phyloP scores from a whole-genome alignment of 2,888 invertebrate species.

The Pristionchus entomophagus region DNA sequence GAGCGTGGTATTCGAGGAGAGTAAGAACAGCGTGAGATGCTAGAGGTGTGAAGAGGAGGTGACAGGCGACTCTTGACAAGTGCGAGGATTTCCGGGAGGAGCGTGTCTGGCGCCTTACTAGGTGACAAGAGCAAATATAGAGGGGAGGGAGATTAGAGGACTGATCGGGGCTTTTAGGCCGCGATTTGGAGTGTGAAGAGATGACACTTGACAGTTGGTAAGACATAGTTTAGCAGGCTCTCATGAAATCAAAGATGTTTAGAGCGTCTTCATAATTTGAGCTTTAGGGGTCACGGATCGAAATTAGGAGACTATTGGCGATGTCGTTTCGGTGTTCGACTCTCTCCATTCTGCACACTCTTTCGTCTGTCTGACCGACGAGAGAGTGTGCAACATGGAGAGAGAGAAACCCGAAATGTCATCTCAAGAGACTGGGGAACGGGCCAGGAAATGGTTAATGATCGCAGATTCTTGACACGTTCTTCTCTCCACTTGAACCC shows the following conservation, averaged over 20 bases:
- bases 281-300: too few relatives aligned
- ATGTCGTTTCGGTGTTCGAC: too few relatives aligned
- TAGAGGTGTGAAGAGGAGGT: background rate
- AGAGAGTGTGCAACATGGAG: too few relatives aligned
- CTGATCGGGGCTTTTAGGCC: background rate
- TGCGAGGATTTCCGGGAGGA: background rate
- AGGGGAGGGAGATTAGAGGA: background rate
- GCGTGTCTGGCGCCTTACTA: background rate
- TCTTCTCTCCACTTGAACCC: background rate
- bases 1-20: background rate
- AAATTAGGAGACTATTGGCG: too few relatives aligned
- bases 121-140: constrained; percentile 22
- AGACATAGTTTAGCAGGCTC: background rate
- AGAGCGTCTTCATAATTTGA: background rate
- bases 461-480: background rate
- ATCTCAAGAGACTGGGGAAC: background rate
- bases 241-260: background rate
- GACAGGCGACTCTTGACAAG: constrained; percentile 20
- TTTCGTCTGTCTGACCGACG: too few relatives aligned
- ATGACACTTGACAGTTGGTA: too few relatives aligned
- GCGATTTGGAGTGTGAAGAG: background rate
- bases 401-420: background rate
- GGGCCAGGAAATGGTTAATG: background rate
- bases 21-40: background rate
- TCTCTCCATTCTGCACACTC: too few relatives aligned